Percentiles rank a stretch among this genome's conserved stretches.
These are phyloP conservation scores for Ammodytes marinus DNA, from an alignment of 2,113 vertebrate species.

Conservation along the genomic window DNA sequence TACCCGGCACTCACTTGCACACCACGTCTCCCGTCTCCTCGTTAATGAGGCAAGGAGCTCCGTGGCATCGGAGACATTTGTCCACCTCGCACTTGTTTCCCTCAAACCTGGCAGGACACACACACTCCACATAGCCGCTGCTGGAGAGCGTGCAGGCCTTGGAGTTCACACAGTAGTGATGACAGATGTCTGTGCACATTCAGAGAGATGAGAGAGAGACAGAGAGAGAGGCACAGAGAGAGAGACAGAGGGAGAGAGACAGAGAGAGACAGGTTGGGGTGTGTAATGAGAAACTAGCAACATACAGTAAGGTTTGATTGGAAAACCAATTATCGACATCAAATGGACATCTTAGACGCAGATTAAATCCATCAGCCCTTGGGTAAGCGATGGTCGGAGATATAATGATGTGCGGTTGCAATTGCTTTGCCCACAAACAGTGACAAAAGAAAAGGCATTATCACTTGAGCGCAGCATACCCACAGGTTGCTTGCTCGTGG, in stretches of 20 bases:
- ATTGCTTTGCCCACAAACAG: conserved; percentile 66
- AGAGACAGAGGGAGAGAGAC: conserved; percentile 36
- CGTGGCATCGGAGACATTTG: conserved; percentile 93
- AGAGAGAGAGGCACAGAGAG: conserved; percentile 36
- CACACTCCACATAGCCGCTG: conserved; percentile 92
- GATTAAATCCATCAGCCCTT: conserved; percentile 77
- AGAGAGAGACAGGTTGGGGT: conserved; percentile 9
- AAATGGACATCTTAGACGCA: conserved; percentile 78
- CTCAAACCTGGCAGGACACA: conserved; percentile 92
- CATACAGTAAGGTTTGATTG: conserved; percentile 71
- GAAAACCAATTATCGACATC: conserved; percentile 83
- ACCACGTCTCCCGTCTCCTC: conserved; percentile 89
- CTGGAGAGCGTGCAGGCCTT: conserved; percentile 92
- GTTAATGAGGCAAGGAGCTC: conserved; percentile 91
- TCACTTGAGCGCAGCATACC: conserved; percentile 69
- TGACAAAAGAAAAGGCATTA: conserved; percentile 70
- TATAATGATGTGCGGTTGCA: conserved; percentile 75
- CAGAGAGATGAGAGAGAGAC: not conserved
- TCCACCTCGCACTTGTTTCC: conserved; percentile 95
- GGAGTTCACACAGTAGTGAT: conserved; percentile 97
- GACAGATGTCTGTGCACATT: conserved; percentile 90
- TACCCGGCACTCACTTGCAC: conserved; percentile 93
- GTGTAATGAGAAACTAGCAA: conserved; percentile 60
- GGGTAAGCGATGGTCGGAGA: conserved; percentile 67
- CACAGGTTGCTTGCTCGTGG: conserved; percentile 68